These are phyloP conservation scores for Chesias legatella DNA, from an alignment of 2,888 invertebrate species.

Conservation along the genomic window DNA sequence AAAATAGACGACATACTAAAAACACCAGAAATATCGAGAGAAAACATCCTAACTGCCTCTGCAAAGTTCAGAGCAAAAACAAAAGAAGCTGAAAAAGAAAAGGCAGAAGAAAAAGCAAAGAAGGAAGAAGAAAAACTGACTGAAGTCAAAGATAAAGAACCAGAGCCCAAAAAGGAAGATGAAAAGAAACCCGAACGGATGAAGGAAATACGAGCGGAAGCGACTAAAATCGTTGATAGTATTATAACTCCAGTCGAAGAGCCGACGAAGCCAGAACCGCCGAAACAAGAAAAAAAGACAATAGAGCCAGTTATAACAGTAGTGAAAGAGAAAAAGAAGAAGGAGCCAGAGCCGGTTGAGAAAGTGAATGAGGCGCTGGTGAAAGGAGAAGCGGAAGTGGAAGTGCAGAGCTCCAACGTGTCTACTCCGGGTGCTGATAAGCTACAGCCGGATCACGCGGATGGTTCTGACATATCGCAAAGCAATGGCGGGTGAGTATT, in stretches of 20 bases:
- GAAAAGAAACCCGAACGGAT: constrained; percentile 30
- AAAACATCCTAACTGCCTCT: constrained; percentile 59
- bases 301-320: constrained; percentile 68
- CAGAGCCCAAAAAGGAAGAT: not conserved
- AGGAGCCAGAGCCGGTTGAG: constrained; percentile 46
- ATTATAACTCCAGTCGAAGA: constrained; percentile 73
- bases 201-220: constrained; percentile 58
- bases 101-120: constrained; percentile 45
- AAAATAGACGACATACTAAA: constrained; percentile 73
- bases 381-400: constrained; percentile 80
- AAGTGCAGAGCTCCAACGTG: constrained; percentile 81
- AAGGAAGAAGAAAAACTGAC: constrained; percentile 52
- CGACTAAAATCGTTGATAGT: constrained; percentile 66
- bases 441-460: constrained; percentile 41
- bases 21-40: constrained; percentile 70
- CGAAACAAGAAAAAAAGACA: constrained; percentile 41
- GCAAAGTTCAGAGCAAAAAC: constrained; percentile 43
- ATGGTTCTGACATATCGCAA: constrained; percentile 62
- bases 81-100: constrained; percentile 44
- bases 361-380: constrained; percentile 71
- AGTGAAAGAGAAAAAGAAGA: constrained; percentile 61
- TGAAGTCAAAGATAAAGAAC: constrained; percentile 54
- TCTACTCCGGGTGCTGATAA: constrained; percentile 58
- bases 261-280: constrained; percentile 27
- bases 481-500: constrained; percentile 72